phyloP scores from a whole-genome alignment of 2,113 vertebrate genomes.

The Myodes glareolus region DNA sequence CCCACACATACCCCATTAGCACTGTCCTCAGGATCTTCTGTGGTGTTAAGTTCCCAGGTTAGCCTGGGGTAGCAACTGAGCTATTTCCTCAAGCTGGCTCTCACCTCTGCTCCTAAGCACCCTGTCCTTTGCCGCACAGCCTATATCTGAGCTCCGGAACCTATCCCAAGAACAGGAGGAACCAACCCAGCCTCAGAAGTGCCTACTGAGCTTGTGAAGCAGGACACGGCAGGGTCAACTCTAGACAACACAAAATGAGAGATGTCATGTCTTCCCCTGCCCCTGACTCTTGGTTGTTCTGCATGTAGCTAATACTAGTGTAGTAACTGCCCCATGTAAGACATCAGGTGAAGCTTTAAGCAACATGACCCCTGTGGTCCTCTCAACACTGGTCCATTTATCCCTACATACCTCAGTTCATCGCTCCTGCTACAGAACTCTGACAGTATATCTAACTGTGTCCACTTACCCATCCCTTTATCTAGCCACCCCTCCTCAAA shows the following conservation, averaged over 20 bases:
- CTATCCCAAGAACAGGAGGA: not conserved
- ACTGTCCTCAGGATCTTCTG: not conserved
- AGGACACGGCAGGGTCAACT: not conserved
- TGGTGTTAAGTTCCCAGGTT: not conserved
- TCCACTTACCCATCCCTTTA: not conserved
- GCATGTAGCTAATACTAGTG: fast-evolving
- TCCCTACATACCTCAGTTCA: not conserved
- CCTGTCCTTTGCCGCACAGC: not conserved
- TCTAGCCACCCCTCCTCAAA: not conserved
- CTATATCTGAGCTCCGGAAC: not conserved
- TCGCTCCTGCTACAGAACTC: not conserved
- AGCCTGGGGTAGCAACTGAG: not conserved
- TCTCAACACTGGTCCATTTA: not conserved
- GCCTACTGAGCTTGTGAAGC: not conserved
- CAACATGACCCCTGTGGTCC: fast-evolving
- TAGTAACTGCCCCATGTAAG: fast-evolving
- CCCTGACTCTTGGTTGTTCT: not conserved
- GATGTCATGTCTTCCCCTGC: not conserved
- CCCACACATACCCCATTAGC: not conserved
- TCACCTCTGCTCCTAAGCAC: not conserved
- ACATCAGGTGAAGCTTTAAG: not conserved
- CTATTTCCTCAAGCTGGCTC: not conserved
- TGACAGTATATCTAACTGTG: fast-evolving
- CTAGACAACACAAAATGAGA: not conserved
- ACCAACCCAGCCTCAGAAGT: not conserved